Percentiles rank a stretch among this genome's conserved stretches.
Evolutionary conservation across 2,888 invertebrate genomes (phyloP).

Genomic region (Harpalus rufipes): DNA sequence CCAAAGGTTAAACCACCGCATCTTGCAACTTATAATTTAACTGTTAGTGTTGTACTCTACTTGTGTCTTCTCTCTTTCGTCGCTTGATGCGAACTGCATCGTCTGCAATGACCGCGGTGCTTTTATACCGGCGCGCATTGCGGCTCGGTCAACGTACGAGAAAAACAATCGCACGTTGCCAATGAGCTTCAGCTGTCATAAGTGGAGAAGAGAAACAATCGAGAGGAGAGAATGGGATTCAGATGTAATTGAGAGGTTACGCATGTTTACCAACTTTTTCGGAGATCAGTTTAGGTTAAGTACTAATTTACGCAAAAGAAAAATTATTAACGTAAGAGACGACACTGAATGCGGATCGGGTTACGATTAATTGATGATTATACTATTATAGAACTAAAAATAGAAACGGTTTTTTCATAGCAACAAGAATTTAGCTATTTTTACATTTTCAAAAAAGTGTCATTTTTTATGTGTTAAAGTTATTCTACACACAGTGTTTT

Average conservation of each 20-base stretch:
- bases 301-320: constrained; percentile 23
- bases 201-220: neutral
- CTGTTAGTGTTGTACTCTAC: too few species aligned
- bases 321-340: constrained; percentile 7
- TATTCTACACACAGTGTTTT: too few species aligned
- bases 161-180: constrained; percentile 45
- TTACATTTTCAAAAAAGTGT: neutral
- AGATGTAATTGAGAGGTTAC: neutral
- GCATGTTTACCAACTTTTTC: neutral
- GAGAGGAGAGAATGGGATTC: too few species aligned
- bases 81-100: constrained; percentile 56
- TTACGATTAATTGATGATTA: neutral
- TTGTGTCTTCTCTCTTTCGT: neutral
- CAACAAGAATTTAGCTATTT: neutral
- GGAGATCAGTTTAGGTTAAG: neutral
- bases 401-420: neutral
- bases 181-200: neutral
- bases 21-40: constrained; percentile 24
- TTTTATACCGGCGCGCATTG: constrained; percentile 54
- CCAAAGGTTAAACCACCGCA: constrained; percentile 55
- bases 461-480: too few species aligned
- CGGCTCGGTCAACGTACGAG: constrained; percentile 63
- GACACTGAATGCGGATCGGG: neutral
- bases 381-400: neutral
- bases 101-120: constrained; percentile 46